These are phyloP conservation scores for Bombus picipes DNA, from an alignment of 1,140 invertebrate genomes.

Conservation along the genomic window DNA sequence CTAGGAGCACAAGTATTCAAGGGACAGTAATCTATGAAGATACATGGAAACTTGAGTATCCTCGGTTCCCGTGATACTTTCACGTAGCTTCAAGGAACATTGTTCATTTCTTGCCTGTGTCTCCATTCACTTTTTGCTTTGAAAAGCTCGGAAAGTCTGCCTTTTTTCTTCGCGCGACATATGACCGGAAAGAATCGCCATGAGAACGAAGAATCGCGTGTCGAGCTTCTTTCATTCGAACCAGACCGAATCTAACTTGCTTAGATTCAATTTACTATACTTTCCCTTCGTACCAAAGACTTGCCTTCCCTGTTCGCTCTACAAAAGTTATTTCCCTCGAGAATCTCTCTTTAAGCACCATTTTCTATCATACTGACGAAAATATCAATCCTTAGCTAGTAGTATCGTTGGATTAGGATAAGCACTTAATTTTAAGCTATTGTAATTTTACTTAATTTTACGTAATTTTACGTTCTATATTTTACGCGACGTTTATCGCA, in stretches of 20 bases:
- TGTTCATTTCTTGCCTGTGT: not conserved
- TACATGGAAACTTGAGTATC: not conserved
- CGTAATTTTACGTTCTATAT: no score
- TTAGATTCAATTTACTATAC: conserved; percentile 8
- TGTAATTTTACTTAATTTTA: no score
- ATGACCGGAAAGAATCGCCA: conserved; percentile 7
- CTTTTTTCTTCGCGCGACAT: not conserved
- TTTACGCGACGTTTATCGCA: no score
- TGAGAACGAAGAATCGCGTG: not conserved
- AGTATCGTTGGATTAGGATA: no score
- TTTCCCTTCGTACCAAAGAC: not conserved
- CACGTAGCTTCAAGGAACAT: not conserved
- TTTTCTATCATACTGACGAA: no score
- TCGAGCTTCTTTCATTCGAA: not conserved
- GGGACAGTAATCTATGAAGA: not conserved
- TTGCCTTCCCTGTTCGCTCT: not conserved
- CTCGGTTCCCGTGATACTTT: not conserved
- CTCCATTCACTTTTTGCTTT: not conserved
- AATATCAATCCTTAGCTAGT: no score
- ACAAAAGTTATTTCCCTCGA: not conserved
- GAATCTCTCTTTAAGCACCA: no score
- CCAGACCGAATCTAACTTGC: not conserved
- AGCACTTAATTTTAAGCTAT: no score
- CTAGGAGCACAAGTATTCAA: not conserved
- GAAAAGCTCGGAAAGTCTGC: not conserved